These are phyloP conservation scores for Gonocerus acuteangulatus DNA, from an alignment of 2,888 invertebrate genomes.

Conservation along the genomic window DNA sequence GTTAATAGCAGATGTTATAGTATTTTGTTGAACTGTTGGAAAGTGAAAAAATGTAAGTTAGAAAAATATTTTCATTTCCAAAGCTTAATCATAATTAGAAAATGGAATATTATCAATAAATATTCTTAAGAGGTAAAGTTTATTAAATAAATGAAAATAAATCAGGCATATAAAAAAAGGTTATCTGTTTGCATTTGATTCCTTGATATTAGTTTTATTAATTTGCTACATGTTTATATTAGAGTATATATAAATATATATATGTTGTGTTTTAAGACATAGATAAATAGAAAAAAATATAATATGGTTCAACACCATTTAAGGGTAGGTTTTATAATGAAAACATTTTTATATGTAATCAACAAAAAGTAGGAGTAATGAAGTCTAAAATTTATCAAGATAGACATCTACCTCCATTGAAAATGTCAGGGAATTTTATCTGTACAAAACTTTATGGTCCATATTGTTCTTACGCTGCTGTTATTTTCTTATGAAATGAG, in stretches of 20 bases:
- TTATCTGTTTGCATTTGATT: slow-evolving; percentile 16
- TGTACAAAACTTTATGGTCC: slow-evolving; percentile 27
- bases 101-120: slow-evolving; percentile 7
- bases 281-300: slow-evolving; percentile 16
- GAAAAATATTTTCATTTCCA: slow-evolving; percentile 10
- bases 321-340: slow-evolving; percentile 20
- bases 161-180: slow-evolving; percentile 5
- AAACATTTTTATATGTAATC: slow-evolving; percentile 13
- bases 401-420: slow-evolving; percentile 20
- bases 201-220: slow-evolving; percentile 15
- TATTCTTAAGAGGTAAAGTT: background rate
- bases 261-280: slow-evolving; percentile 6
- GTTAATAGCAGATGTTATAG: slow-evolving; percentile 3
- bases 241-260: slow-evolving; percentile 7
- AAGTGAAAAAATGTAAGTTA: slow-evolving; percentile 23
- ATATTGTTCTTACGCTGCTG: slow-evolving; percentile 31
- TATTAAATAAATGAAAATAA: slow-evolving; percentile 2
- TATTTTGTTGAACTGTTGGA: slow-evolving; percentile 24
- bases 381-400: slow-evolving; percentile 24
- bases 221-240: slow-evolving; percentile 9
- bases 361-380: slow-evolving; percentile 14
- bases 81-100: slow-evolving; percentile 10
- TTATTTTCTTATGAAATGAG: slow-evolving; percentile 30
- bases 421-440: slow-evolving; percentile 29
- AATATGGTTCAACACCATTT: slow-evolving; percentile 22